Evolutionary conservation across 2,113 vertebrate species (phyloP).

Genomic region (Megaptera novaeangliae): DNA sequence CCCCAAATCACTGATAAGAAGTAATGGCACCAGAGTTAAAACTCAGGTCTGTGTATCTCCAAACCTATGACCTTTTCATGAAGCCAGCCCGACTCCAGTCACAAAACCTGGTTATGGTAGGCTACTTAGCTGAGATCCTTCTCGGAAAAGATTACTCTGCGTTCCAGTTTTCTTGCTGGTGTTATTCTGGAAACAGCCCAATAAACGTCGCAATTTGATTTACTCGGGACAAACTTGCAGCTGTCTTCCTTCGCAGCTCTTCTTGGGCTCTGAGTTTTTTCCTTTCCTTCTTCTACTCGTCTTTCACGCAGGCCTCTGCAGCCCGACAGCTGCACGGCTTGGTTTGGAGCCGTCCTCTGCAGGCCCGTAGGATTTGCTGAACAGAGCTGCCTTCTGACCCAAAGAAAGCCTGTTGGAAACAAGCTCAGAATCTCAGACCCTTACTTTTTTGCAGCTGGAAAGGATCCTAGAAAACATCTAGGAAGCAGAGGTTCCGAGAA

Average conservation of each 20-base stretch:
- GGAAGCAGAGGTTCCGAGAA: not conserved
- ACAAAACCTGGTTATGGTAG: not conserved
- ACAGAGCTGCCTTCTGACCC: not conserved
- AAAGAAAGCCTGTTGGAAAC: not conserved
- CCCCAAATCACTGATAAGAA: not conserved
- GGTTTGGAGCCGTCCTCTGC: not conserved
- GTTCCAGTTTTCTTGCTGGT: conserved; percentile 50
- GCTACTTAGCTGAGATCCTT: not conserved
- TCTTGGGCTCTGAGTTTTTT: not conserved
- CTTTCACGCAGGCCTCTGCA: not conserved
- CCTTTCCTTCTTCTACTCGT: not conserved
- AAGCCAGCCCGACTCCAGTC: not conserved
- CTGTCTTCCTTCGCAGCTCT: conserved; percentile 43
- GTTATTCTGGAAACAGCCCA: conserved; percentile 67
- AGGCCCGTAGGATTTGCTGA: not conserved
- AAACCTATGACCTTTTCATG: not conserved
- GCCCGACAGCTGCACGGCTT: not conserved
- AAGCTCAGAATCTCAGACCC: not conserved
- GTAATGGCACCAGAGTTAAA: not conserved
- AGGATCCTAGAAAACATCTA: not conserved
- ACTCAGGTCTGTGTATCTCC: not conserved
- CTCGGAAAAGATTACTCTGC: conserved; percentile 17
- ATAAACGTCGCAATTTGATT: conserved; percentile 71
- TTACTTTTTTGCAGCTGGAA: not conserved
- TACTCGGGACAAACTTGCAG: conserved; percentile 57